Evolutionary conservation across 2,888 invertebrate genomes (phyloP), one percentile per base, ranked within the genome.

Genomic region (Ormyrus thymus): DNA sequence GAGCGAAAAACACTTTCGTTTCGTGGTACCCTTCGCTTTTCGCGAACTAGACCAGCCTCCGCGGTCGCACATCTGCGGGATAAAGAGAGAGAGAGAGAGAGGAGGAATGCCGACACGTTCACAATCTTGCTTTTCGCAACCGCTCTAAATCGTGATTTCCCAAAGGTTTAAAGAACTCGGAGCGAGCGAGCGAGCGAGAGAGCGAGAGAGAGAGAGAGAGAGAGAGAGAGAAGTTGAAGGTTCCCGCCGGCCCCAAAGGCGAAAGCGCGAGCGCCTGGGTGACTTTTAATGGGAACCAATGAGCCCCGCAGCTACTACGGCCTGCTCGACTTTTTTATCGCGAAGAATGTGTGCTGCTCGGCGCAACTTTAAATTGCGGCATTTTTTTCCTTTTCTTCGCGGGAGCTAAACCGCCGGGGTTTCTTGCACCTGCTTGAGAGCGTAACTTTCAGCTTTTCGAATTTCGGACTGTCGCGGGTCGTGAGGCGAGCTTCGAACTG

Each of bases 101-200:
- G n/a, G 45, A 50, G 15, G 43, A 45, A 3, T 29, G 7, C 43
- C 50, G 58, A 66, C 62, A 66, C 58, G 43, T 74, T 65, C 45
- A 58, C 64, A 71, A 64, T 58, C 51, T 29, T 43, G 75, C 51
- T 86, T 87, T 85, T 86, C 85, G 84, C 84, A 84, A 85, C 83
- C 83, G 83, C 82, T 85, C 84, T 84, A 83, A 84, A 86, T 87
- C 85, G 86, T 85, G 85, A 86, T 86, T 86, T 86, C 84, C 83
- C 83, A 83, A 83, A 85, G 85, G 86, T 84, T 85, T 84, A 83
- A 84, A 84, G 82, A 86, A 83, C 78, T 80, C 76, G 71, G 74
- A 1, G n/a, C 3, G 11, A 15, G 53, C n/a, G 46, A 29, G 7
- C 53, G 7, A 43, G 56, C 59, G 59, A 48, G 59, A 59, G 62